A percentile compares a stretch with the other conserved stretches of the same genome.
These are phyloP conservation scores for Oligia latruncula DNA, from an alignment of 2,888 invertebrate species.

Conservation along the genomic window DNA sequence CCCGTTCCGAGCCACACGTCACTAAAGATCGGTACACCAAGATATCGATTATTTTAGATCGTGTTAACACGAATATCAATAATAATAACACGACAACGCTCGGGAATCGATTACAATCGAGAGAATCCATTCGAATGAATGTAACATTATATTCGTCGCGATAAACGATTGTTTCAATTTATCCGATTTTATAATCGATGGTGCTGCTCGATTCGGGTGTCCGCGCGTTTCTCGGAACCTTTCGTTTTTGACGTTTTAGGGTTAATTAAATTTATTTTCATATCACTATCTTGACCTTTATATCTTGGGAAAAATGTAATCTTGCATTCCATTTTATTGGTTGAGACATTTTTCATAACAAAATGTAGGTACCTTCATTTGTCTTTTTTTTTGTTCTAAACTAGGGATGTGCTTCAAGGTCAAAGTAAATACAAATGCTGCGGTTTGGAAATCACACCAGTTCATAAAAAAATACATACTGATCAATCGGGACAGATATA, in stretches of 20 bases:
- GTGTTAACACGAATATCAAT: slow-evolving; percentile 71
- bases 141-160: slow-evolving; percentile 76
- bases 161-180: slow-evolving; percentile 73
- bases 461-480: background rate
- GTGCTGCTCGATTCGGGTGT: slow-evolving; percentile 63
- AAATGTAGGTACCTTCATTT: slow-evolving; percentile 26
- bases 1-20: slow-evolving; percentile 63
- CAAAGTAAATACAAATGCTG: too few species aligned
- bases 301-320: slow-evolving; percentile 64
- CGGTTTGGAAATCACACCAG: background rate
- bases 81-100: slow-evolving; percentile 71
- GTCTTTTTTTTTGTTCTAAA: slow-evolving; percentile 16
- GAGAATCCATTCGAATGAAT: slow-evolving; percentile 64
- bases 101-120: slow-evolving; percentile 76
- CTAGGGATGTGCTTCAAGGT: slow-evolving; percentile 5
- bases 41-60: slow-evolving; percentile 72
- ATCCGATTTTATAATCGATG: slow-evolving; percentile 71
- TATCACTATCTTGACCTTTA: slow-evolving; percentile 64
- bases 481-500: background rate
- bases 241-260: slow-evolving; percentile 70
- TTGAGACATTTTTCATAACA: slow-evolving; percentile 58
- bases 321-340: slow-evolving; percentile 58
- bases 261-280: slow-evolving; percentile 69
- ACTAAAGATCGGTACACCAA: slow-evolving; percentile 64
- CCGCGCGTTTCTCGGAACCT: slow-evolving; percentile 59